Evolutionary conservation across 2,113 vertebrate genomes (phyloP).

Genomic region (Trochalopteron elliotii): DNA sequence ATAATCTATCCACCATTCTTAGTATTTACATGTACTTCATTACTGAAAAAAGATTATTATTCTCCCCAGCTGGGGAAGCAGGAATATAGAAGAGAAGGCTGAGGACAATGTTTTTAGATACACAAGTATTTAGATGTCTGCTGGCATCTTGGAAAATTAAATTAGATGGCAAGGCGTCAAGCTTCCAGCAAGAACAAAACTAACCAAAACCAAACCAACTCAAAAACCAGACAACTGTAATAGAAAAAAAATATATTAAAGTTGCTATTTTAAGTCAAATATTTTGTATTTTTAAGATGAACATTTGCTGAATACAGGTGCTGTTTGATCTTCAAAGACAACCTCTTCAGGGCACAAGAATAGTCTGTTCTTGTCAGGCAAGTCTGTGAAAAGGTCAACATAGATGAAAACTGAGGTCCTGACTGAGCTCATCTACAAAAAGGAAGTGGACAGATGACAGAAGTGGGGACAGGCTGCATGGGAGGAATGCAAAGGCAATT

Average conservation of each 20-base stretch:
- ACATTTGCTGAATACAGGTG: not conserved
- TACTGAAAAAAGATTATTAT: not conserved
- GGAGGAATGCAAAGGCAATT: not conserved
- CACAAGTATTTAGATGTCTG: not conserved
- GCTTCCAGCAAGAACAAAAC: not conserved
- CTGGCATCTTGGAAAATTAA: not conserved
- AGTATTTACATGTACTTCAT: not conserved
- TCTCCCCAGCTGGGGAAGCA: not conserved
- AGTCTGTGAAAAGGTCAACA: not conserved
- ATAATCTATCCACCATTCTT: not conserved
- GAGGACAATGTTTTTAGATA: not conserved
- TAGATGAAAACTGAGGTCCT: not conserved
- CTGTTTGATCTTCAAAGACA: not conserved
- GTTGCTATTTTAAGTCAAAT: not conserved
- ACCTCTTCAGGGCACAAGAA: not conserved
- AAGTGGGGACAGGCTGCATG: not conserved
- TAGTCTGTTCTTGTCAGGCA: not conserved
- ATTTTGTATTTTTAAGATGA: not conserved
- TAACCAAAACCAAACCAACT: not conserved
- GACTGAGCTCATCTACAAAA: not conserved
- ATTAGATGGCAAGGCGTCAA: not conserved
- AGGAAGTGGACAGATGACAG: not conserved
- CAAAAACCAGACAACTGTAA: fast-evolving
- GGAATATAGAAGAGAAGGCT: not conserved
- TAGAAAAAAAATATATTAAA: not conserved